phyloP scores from a whole-genome alignment of 2,888 invertebrate species.

The Unio pictorum region DNA sequence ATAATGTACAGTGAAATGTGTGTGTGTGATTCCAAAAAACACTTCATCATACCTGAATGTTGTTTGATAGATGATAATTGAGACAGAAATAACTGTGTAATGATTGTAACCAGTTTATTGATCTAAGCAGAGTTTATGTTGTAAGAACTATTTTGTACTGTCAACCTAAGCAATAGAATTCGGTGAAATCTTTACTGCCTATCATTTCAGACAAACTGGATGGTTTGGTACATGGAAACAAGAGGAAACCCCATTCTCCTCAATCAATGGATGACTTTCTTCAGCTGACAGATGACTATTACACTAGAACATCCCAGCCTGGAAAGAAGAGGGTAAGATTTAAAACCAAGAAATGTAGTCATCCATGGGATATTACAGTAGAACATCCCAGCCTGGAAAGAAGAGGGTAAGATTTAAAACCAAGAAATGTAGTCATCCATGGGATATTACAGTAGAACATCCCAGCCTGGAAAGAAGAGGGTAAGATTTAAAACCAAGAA shows the following conservation, averaged over 20 bases:
- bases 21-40: too few species aligned
- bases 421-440: not conserved
- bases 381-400: constrained; percentile 77
- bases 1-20: too few species aligned
- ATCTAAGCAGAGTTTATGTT: too few species aligned
- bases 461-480: constrained; percentile 83
- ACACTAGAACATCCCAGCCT: constrained; percentile 67
- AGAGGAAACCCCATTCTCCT: constrained; percentile 78
- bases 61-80: too few species aligned
- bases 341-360: not conserved
- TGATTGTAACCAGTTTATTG: too few species aligned
- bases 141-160: too few species aligned
- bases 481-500: constrained; percentile 75
- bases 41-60: too few species aligned
- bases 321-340: constrained; percentile 72
- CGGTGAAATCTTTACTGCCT: too few species aligned
- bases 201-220: constrained; percentile 88
- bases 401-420: constrained; percentile 81
- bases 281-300: constrained; percentile 84
- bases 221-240: constrained; percentile 77
- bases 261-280: constrained; percentile 93
- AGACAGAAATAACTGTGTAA: too few species aligned
- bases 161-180: too few species aligned
- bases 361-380: too few species aligned
- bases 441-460: too few species aligned